Evolutionary conservation across 2,888 invertebrate genomes (phyloP).

Genomic region (Phytoseiulus persimilis): DNA sequence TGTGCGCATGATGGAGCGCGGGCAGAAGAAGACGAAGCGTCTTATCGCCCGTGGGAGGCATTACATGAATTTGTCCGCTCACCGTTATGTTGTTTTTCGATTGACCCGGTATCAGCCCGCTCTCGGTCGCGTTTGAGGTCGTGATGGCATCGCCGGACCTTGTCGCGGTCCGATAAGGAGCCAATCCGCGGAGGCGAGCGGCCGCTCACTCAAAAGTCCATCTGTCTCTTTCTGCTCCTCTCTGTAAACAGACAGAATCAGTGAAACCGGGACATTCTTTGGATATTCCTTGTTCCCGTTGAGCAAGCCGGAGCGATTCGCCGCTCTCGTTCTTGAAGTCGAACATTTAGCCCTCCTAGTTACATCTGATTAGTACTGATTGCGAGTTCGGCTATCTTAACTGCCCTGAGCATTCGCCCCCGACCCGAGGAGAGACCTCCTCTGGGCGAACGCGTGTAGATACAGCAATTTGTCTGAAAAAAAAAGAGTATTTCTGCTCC

Average conservation of each 20-base stretch:
- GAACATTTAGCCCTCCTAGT: background rate
- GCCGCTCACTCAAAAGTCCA: background rate
- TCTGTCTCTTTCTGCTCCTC: background rate
- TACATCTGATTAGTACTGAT: background rate
- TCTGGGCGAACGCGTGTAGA: background rate
- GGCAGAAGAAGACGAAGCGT: background rate
- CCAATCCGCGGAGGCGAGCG: background rate
- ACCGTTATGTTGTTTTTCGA: background rate
- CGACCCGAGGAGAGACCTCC: background rate
- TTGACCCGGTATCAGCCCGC: background rate
- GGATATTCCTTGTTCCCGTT: background rate
- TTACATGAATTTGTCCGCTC: background rate
- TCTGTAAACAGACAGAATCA: background rate
- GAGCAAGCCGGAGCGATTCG: background rate
- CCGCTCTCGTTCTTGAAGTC: background rate
- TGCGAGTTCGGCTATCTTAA: background rate
- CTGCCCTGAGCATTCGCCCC: background rate
- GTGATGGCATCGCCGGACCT: background rate
- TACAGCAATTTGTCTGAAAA: background rate
- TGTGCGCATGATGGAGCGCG: background rate
- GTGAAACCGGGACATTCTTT: background rate
- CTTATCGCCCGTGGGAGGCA: background rate
- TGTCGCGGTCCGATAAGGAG: background rate
- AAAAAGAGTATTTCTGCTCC: too few species aligned
- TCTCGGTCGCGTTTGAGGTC: background rate